Evolutionary conservation across 2,797 vertebrate genomes (phyloP), one percentile per base, ranked within the genome.

Genomic region (Acrossocheilus wenchowensis): DNA sequence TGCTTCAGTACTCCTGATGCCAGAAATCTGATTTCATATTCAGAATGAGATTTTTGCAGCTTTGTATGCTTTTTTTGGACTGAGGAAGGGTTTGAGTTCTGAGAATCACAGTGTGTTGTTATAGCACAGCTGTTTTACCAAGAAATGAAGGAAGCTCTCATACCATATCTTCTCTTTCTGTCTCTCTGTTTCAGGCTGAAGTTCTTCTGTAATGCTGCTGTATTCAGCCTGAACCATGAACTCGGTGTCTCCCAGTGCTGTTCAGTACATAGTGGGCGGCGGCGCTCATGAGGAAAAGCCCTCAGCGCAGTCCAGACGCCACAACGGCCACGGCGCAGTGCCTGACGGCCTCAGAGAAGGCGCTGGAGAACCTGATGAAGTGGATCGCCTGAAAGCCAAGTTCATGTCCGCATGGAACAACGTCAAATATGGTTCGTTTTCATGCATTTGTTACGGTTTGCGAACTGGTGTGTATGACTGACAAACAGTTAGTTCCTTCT

Each of bases 371-470:
- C 96, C 95, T 0, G 97, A 97, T 9, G 97, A 98, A 90, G 96
- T 98, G 93, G 97, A 98, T 92, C 97, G 96, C 87, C 93, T 98
- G 52, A 98, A 98, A 89, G 94, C 96, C 89, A 97, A 97, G 90
- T 93, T 98, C 66, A 96, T 97, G 93, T 97, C 97, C 0, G 95
- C 95, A 0, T 98, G 97, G 97, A 98, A 98, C 93, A 98, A 96
- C 21, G 96, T 98, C 81, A 98, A 98, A 95, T 98, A 98, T 83
- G 97, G 97, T 98, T 83, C 87, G 96, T 91, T 41, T 81, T 81
- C 5, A 15, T 45, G 14, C 17, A 79, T 14, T 57, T 19, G 15
- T 85, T 62, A 26, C 5, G 1, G 60, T 62, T 11, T 36, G 48
- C 19, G 17, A 52, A 34, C 45, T 50, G 17, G 3, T 73, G 84